Evolutionary conservation across 2,113 vertebrate genomes (phyloP).

Genomic region (Prionailurus viverrinus): DNA sequence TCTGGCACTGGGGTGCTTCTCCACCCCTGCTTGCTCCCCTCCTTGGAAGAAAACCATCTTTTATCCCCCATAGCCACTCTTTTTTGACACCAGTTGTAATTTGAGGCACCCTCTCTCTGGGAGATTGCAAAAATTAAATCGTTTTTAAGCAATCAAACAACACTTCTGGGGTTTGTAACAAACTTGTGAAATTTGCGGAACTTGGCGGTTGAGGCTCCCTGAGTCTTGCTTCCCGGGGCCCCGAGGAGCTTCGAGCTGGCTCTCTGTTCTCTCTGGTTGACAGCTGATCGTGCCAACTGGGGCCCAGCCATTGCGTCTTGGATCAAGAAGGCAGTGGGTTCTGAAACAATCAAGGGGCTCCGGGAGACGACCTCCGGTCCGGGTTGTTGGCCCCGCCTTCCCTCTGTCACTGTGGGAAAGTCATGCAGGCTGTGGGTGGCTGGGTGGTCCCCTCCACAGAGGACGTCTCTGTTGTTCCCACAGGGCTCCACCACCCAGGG

Average conservation of each 20-base stretch:
- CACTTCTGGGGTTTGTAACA: constrained; percentile 78
- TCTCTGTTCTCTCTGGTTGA: background rate
- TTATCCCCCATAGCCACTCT: background rate
- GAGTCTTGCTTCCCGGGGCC: constrained; percentile 36
- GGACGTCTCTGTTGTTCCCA: background rate
- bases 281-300: background rate
- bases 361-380: no score
- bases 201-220: constrained; percentile 70
- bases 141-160: constrained; percentile 84
- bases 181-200: constrained; percentile 83
- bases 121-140: constrained; percentile 84
- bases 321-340: background rate
- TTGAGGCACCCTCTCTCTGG: background rate
- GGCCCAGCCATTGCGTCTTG: background rate
- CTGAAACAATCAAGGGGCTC: background rate
- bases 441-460: background rate
- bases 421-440: background rate
- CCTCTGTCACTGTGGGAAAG: background rate
- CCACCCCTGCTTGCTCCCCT: background rate
- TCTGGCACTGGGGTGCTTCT: background rate
- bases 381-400: background rate
- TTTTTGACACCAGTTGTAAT: constrained; percentile 55
- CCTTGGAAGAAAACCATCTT: background rate
- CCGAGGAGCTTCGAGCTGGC: background rate
- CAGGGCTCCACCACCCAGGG: background rate